A percentile compares a stretch with the other conserved stretches of the same genome.
Evolutionary conservation across 2,113 vertebrate species (phyloP).

Genomic region (Pterophyllum scalare): DNA sequence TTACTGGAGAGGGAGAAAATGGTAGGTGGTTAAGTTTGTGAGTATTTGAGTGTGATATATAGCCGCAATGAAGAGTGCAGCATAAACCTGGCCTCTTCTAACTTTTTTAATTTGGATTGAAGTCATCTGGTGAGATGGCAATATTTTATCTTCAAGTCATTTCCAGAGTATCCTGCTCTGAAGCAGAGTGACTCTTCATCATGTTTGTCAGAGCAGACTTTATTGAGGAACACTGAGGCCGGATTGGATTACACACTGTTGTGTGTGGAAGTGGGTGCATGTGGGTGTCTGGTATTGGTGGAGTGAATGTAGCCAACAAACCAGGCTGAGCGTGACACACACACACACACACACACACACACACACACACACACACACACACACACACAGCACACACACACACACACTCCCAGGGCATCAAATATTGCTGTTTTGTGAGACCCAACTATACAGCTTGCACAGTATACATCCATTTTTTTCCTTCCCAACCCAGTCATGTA

Average conservation of each 20-base stretch:
- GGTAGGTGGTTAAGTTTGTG: neutral
- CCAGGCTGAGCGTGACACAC: too few relatives aligned
- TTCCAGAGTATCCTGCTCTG: constrained; percentile 71
- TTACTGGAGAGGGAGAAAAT: neutral
- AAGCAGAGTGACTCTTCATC: constrained; percentile 80
- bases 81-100: constrained; percentile 69
- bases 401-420: too few relatives aligned
- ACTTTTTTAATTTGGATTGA: constrained; percentile 82
- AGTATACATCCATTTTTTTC: neutral
- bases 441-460: neutral
- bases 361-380: too few relatives aligned
- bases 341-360: too few relatives aligned
- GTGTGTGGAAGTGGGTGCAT: neutral
- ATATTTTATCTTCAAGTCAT: constrained; percentile 74
- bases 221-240: constrained; percentile 72
- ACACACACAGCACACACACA: too few relatives aligned
- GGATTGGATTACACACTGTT: constrained; percentile 37
- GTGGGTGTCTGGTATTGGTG: neutral
- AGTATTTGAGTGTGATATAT: constrained; percentile 67
- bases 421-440: neutral
- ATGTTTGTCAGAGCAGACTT: constrained; percentile 74
- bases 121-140: constrained; percentile 63
- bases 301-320: constrained; percentile 25
- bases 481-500: neutral
- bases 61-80: constrained; percentile 43